Conservation (phyloP, 2,113 vertebrate species). For the Mellivora capensis region DNA sequence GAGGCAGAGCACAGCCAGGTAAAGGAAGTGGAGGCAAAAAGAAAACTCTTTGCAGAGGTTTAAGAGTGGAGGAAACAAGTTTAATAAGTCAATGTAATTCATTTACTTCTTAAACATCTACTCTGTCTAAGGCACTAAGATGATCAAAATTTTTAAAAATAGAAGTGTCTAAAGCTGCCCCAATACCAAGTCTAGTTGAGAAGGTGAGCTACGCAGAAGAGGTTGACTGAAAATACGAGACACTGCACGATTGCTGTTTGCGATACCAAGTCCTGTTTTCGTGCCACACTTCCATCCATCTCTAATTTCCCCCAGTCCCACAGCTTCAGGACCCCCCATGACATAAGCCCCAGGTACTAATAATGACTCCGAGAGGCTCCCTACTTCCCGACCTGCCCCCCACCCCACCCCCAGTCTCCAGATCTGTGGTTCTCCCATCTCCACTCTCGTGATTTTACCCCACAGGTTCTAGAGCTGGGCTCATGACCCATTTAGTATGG, state of each 20-base stretch:
- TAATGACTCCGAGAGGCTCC: neutral
- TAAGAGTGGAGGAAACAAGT: neutral
- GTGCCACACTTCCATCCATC: neutral
- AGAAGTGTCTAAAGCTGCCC: neutral
- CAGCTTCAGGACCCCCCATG: neutral
- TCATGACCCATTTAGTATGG: neutral
- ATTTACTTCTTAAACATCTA: neutral
- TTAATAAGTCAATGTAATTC: neutral
- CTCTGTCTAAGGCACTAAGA: neutral
- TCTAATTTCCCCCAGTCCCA: neutral
- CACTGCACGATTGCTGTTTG: neutral
- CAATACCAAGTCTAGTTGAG: neutral
- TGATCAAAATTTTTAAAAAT: neutral
- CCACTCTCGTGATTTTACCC: fast-evolving
- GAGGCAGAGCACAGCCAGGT: neutral
- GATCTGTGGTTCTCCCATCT: neutral
- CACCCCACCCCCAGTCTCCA: neutral
- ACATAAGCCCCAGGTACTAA: neutral
- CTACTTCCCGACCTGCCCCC: neutral
- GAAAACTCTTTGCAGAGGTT: neutral
- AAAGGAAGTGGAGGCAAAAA: neutral
- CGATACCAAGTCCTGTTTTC: neutral
- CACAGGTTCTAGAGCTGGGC: neutral
- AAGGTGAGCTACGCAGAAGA: neutral
- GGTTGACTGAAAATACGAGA: neutral